Evolutionary conservation across 2,797 vertebrate species (phyloP).

Genomic region (Tangara arthus): DNA sequence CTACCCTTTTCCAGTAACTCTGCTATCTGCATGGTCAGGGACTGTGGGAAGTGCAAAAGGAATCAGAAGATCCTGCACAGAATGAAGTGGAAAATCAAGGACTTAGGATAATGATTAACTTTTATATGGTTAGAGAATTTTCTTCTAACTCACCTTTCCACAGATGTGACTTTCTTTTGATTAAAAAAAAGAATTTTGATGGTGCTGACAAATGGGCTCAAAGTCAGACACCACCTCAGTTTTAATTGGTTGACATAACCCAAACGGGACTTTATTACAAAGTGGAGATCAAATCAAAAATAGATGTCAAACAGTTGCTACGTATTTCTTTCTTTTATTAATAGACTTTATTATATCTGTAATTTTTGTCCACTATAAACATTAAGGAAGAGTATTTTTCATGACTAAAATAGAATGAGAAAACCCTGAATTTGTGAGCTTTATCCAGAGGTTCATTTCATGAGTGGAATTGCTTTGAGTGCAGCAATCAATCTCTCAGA

Average conservation of each 20-base stretch:
- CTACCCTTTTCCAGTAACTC: not conserved
- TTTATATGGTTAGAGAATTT: not conserved
- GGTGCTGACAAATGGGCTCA: constrained; percentile 23
- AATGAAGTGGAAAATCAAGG: not conserved
- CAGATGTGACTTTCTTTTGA: not conserved
- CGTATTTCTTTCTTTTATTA: not conserved
- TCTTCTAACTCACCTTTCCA: not conserved
- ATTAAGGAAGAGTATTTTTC: constrained; percentile 14
- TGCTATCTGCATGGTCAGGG: not conserved
- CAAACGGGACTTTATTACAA: not conserved
- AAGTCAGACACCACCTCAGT: not conserved
- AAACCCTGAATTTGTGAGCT: not conserved
- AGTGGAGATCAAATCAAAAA: not conserved
- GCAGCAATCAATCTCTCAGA: not conserved
- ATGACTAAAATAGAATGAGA: not conserved
- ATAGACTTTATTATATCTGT: constrained; percentile 1
- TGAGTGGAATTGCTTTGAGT: not conserved
- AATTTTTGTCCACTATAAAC: not conserved
- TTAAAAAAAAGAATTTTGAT: not conserved
- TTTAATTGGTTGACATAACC: constrained; percentile 45
- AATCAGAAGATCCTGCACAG: not conserved
- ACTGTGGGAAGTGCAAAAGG: not conserved
- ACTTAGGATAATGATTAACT: not conserved
- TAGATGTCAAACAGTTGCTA: not conserved
- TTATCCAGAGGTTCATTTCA: not conserved